These are phyloP conservation scores for Mustelus asterias DNA, from an alignment of 2,113 vertebrate species.

Conservation along the genomic window DNA sequence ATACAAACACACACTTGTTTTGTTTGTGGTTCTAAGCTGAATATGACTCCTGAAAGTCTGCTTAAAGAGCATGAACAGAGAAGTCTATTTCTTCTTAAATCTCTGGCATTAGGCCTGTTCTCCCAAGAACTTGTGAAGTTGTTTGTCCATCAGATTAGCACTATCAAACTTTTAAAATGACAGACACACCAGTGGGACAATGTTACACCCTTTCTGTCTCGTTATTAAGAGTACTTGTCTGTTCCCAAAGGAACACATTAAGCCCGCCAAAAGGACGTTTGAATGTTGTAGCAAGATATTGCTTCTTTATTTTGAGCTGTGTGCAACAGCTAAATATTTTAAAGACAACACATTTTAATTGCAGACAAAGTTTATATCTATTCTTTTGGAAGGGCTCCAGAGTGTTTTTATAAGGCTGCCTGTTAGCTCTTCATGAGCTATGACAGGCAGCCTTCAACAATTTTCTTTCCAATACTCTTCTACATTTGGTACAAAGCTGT, in stretches of 20 bases:
- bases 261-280: not conserved
- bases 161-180: slow-evolving; percentile 34
- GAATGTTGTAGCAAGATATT: not conserved
- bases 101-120: slow-evolving; percentile 38
- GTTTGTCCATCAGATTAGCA: slow-evolving; percentile 40
- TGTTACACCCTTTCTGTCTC: slow-evolving; percentile 24
- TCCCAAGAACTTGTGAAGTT: slow-evolving; percentile 38
- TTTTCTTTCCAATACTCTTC: not conserved
- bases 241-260: not conserved
- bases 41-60: slow-evolving; percentile 41
- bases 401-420: not conserved
- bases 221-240: not conserved
- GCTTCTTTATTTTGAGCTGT: not conserved
- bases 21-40: slow-evolving; percentile 40
- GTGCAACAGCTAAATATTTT: not conserved
- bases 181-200: not conserved
- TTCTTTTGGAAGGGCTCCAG: not conserved
- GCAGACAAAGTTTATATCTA: not conserved
- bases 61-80: slow-evolving; percentile 34
- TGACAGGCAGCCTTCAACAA: not conserved
- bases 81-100: slow-evolving; percentile 29
- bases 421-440: not conserved
- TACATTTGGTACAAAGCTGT: not conserved
- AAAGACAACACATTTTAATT: slow-evolving; percentile 11
- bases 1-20: slow-evolving; percentile 41